Conservation (phyloP, 2,113 vertebrate species). For the Notechis scutatus region DNA sequence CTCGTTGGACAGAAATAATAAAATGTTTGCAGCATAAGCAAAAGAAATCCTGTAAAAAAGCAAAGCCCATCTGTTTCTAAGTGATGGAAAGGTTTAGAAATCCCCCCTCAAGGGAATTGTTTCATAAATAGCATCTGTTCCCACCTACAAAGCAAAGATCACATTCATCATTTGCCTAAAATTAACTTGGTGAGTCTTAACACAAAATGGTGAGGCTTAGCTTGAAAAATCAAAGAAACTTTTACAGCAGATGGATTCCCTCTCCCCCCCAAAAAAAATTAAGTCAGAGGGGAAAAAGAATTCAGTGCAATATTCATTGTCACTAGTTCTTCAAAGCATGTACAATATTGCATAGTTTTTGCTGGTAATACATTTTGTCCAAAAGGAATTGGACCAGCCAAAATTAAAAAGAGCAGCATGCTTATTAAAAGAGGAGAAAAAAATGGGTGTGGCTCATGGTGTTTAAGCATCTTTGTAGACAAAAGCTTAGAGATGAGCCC, state of each 20-base stretch:
- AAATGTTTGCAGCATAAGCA: background rate
- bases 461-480: background rate
- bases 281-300: too few relatives aligned
- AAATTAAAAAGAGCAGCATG: background rate
- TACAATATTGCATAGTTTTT: background rate
- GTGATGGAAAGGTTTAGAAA: background rate
- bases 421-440: background rate
- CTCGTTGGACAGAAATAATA: background rate
- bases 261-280: background rate
- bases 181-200: background rate
- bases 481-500: background rate
- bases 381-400: background rate
- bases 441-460: background rate
- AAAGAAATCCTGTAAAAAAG: background rate
- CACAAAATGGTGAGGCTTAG: background rate
- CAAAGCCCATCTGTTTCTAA: background rate
- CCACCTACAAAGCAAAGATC: background rate
- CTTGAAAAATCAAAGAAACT: background rate
- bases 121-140: slow-evolving; percentile 21
- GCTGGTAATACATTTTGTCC: too few relatives aligned
- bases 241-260: background rate
- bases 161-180: background rate
- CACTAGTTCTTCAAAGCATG: background rate
- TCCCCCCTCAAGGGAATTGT: background rate
- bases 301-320: background rate